Conservation (phyloP, 1,140 invertebrate genomes). For the Alviniconcha marisindica region DNA sequence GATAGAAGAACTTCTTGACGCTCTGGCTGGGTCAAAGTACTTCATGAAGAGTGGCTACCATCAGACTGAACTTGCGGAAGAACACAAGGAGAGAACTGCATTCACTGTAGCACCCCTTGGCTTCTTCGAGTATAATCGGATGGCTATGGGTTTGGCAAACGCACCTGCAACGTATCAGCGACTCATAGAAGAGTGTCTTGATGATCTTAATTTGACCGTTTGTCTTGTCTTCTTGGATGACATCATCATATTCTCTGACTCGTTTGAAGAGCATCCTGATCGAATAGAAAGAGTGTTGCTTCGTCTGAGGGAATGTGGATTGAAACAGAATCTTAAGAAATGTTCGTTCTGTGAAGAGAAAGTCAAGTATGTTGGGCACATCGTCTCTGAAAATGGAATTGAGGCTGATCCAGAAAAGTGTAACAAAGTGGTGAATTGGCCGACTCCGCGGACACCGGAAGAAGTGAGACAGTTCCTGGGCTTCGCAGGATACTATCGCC, state of each 20-base stretch:
- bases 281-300: constrained; percentile 42
- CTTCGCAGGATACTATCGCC: constrained; percentile 72
- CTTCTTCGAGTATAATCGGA: constrained; percentile 15
- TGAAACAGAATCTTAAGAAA: constrained; percentile 50
- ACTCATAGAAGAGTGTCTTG: constrained; percentile 20
- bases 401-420: constrained; percentile 62
- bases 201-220: neutral
- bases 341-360: constrained; percentile 70
- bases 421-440: constrained; percentile 61
- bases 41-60: constrained; percentile 23
- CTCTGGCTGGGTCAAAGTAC: neutral
- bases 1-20: constrained; percentile 10
- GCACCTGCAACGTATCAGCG: constrained; percentile 34
- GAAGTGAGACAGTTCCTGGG: constrained; percentile 75
- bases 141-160: constrained; percentile 23
- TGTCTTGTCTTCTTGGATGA: constrained; percentile 27
- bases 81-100: constrained; percentile 12
- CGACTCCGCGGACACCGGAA: constrained; percentile 57
- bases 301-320: constrained; percentile 37
- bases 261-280: constrained; percentile 13
- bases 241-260: constrained; percentile 16
- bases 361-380: constrained; percentile 58
- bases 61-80: constrained; percentile 5
- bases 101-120: constrained; percentile 32
- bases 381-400: constrained; percentile 54